A percentile compares a stretch with the other conserved stretches of the same genome.
Conservation (phyloP, 1,140 invertebrate species). For the Nebria ingens region DNA sequence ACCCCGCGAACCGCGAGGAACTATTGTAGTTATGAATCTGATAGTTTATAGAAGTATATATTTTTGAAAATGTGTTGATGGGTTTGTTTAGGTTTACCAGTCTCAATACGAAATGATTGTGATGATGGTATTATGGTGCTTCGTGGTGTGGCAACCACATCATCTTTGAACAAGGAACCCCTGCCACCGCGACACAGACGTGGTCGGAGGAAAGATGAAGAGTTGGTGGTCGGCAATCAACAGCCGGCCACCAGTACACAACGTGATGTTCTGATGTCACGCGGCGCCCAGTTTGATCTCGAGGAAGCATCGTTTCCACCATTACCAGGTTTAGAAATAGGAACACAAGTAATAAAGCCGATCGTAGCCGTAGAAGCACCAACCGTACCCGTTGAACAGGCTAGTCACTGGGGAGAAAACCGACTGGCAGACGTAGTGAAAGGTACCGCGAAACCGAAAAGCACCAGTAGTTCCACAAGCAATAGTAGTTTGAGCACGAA, state of each 20-base stretch:
- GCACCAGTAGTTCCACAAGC: conserved; percentile 9
- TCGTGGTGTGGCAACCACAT: neutral
- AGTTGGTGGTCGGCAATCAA: neutral
- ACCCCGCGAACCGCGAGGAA: no score
- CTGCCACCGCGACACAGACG: conserved; percentile 31
- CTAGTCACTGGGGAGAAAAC: conserved; percentile 35
- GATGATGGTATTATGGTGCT: neutral
- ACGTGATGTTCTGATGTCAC: conserved; percentile 9
- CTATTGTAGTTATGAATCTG: no score
- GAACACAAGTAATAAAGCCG: conserved; percentile 12
- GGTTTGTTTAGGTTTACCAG: neutral
- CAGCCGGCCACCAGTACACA: conserved; percentile 12
- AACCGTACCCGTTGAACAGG: conserved; percentile 14
- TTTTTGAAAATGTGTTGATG: no score
- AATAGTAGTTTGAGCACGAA: conserved; percentile 8
- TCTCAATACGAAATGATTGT: conserved; percentile 8
- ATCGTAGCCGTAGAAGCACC: conserved; percentile 17
- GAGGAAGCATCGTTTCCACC: conserved; percentile 74
- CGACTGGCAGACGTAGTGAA: conserved; percentile 73
- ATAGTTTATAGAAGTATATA: no score
- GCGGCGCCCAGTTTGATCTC: conserved; percentile 61
- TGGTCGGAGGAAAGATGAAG: conserved; percentile 38
- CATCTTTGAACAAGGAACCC: conserved; percentile 19
- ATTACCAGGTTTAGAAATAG: conserved; percentile 46
- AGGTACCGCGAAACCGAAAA: conserved; percentile 52